Conservation (phyloP, 1,140 invertebrate genomes). For the Ips nitidus region DNA sequence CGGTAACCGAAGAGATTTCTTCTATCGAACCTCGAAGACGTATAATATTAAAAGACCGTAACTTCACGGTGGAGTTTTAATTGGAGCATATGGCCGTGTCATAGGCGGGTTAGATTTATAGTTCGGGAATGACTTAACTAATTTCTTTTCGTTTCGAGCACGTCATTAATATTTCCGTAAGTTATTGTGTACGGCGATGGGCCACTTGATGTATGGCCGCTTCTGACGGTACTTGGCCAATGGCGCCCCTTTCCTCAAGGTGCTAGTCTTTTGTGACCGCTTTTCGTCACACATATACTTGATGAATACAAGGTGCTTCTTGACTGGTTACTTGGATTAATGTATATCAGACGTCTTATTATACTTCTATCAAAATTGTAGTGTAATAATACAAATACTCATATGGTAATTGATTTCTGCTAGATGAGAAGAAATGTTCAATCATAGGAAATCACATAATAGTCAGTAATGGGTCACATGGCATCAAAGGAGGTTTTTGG, state of each 20-base stretch:
- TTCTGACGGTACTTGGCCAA: slow-evolving; percentile 10
- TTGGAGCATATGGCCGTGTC: slow-evolving; percentile 35
- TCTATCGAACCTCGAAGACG: not conserved
- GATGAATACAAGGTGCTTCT: too few species aligned
- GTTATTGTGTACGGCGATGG: slow-evolving; percentile 30
- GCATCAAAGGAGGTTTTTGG: too few species aligned
- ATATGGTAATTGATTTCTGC: too few species aligned
- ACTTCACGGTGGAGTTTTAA: slow-evolving; percentile 34
- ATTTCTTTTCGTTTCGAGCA: slow-evolving; percentile 34
- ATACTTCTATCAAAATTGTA: too few species aligned
- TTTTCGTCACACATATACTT: too few species aligned
- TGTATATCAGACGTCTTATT: too few species aligned
- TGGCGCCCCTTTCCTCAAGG: slow-evolving; percentile 3
- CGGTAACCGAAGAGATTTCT: not conserved
- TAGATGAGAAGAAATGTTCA: too few species aligned
- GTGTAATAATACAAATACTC: too few species aligned
- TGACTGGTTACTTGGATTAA: too few species aligned
- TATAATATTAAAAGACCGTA: slow-evolving; percentile 7
- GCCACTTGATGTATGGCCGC: slow-evolving; percentile 31
- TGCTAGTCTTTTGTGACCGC: not conserved
- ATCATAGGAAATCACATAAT: too few species aligned
- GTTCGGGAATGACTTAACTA: slow-evolving; percentile 32
- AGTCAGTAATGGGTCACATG: too few species aligned
- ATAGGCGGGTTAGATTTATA: slow-evolving; percentile 32
- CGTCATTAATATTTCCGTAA: slow-evolving; percentile 32